phyloP scores from a whole-genome alignment of 2,888 invertebrate genomes.

The Cheilosia grossa region DNA sequence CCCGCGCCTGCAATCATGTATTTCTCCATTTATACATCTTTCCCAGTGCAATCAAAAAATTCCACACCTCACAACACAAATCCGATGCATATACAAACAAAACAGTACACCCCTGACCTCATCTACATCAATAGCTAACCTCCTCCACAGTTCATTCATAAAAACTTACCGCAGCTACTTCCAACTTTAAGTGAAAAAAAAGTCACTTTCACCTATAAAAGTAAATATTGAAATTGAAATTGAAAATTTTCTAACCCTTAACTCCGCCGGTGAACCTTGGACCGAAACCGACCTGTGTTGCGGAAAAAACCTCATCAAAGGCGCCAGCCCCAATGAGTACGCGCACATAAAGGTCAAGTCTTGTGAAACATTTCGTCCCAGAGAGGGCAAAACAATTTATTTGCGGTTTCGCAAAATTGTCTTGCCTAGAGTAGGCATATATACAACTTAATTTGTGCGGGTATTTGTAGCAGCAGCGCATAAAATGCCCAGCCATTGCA shows the following conservation, averaged over 20 bases:
- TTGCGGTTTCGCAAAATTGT: conserved; percentile 52
- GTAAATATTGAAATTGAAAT: conserved; percentile 16
- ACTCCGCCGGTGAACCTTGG: conserved; percentile 17
- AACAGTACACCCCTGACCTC: too few species aligned
- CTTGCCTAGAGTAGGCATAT: not conserved
- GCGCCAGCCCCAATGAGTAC: conserved; percentile 15
- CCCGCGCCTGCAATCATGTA: too few species aligned
- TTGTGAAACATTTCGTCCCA: conserved; percentile 50
- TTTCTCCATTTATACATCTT: too few species aligned
- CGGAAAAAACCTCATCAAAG: conserved; percentile 11
- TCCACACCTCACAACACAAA: too few species aligned
- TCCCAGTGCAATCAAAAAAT: too few species aligned
- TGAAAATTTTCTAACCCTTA: conserved; percentile 28
- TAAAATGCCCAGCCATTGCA: conserved; percentile 17
- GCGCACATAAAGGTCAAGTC: conserved; percentile 53
- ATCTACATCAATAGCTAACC: not conserved
- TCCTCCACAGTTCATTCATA: conserved; percentile 2
- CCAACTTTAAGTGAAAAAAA: not conserved
- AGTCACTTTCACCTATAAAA: conserved; percentile 16
- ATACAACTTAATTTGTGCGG: conserved; percentile 54
- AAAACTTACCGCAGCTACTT: not conserved
- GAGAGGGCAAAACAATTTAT: conserved; percentile 64
- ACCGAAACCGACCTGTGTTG: conserved; percentile 2
- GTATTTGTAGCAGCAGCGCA: conserved; percentile 23
- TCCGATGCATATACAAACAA: too few species aligned